Conservation (phyloP, 1,140 invertebrate genomes). For the Propsilocerus akamusi region DNA sequence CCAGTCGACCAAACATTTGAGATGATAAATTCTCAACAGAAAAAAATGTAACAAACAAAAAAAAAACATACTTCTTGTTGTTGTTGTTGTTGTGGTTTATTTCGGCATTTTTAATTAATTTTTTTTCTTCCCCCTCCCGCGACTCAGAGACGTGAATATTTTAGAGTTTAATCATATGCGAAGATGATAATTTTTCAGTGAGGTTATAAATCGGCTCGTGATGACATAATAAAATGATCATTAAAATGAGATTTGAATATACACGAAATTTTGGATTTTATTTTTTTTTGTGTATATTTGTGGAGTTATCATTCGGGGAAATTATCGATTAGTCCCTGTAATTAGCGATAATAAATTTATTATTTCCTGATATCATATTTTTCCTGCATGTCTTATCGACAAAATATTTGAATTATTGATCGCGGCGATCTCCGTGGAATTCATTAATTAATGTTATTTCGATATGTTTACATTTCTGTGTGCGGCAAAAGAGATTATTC, state of each 20-base stretch:
- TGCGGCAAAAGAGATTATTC: too few species aligned
- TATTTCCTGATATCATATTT: constrained; percentile 3
- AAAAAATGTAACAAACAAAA: neutral
- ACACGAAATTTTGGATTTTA: neutral
- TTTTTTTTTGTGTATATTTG: neutral
- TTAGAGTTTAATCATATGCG: neutral
- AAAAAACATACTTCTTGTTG: neutral
- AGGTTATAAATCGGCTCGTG: too few species aligned
- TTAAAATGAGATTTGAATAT: neutral
- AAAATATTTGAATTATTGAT: too few species aligned
- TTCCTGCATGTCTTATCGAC: neutral
- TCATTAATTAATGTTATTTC: too few species aligned
- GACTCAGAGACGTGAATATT: neutral
- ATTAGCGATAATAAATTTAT: constrained; percentile 1
- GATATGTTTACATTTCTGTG: too few species aligned
- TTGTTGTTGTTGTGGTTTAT: too few species aligned
- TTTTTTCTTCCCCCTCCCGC: neutral
- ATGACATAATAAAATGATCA: constrained; percentile 4
- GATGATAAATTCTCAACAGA: constrained; percentile 1
- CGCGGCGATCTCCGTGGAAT: too few species aligned
- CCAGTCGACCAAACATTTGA: neutral
- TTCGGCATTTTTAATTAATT: constrained; percentile 4
- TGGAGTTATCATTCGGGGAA: neutral
- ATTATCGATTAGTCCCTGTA: neutral
- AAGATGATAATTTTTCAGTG: neutral